phyloP scores from a whole-genome alignment of 2,797 vertebrate genomes.

The Scleropages formosus region DNA sequence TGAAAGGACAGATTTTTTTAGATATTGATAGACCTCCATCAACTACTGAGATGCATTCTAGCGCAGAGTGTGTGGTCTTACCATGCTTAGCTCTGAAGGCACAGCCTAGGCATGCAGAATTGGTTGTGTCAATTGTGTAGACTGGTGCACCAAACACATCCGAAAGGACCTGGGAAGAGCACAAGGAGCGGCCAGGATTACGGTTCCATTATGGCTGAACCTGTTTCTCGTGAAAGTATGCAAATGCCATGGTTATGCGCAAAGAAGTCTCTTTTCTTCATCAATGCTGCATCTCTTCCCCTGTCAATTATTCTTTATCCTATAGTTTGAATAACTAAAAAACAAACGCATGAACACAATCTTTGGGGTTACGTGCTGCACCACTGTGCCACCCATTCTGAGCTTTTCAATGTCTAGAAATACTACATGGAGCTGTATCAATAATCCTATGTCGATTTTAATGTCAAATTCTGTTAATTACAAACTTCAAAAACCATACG shows the following conservation, averaged over 20 bases:
- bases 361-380: too few species aligned
- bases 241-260: background rate
- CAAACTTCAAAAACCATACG: too few species aligned
- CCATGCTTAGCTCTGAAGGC: slow-evolving; percentile 88
- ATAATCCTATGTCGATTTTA: too few species aligned
- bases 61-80: slow-evolving; percentile 53
- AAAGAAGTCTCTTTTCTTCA: background rate
- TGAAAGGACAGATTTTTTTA: background rate
- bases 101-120: slow-evolving; percentile 86
- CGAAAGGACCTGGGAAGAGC: slow-evolving; percentile 75
- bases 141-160: slow-evolving; percentile 87
- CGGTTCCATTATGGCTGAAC: background rate
- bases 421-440: too few species aligned
- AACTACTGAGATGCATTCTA: background rate
- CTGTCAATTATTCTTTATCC: too few species aligned
- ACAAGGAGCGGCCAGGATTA: slow-evolving; percentile 6
- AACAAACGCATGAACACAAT: too few species aligned
- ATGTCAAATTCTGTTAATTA: too few species aligned
- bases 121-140: slow-evolving; percentile 80
- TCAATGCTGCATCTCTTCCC: background rate
- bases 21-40: background rate
- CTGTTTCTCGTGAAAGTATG: background rate
- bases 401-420: too few species aligned
- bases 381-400: too few species aligned
- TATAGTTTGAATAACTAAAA: too few species aligned